These are phyloP conservation scores for Pelobates cultripes DNA, from an alignment of 2,797 vertebrate genomes.

Conservation along the genomic window DNA sequence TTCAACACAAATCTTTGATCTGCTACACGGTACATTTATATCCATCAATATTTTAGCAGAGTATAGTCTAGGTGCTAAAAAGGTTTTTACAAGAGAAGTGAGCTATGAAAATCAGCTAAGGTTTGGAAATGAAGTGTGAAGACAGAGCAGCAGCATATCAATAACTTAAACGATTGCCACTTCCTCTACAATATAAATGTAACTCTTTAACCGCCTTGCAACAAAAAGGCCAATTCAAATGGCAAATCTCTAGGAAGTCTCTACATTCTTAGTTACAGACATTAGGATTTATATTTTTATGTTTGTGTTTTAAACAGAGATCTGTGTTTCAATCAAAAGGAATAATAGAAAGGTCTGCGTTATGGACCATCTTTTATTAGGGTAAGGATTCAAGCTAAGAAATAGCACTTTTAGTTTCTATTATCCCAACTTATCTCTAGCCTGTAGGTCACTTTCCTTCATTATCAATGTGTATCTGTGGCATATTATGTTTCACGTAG, in stretches of 20 bases:
- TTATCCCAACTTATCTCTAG: too few relatives aligned
- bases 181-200: slow-evolving; percentile 28
- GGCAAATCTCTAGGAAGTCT: neutral
- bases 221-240: neutral
- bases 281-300: too few relatives aligned
- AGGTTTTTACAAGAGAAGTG: slow-evolving; percentile 49
- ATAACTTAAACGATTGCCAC: slow-evolving; percentile 42
- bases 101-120: slow-evolving; percentile 51
- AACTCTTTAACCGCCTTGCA: slow-evolving; percentile 22
- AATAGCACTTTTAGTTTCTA: too few relatives aligned
- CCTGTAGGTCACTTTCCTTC: too few relatives aligned
- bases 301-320: too few relatives aligned
- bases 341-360: too few relatives aligned
- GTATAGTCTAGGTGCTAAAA: slow-evolving; percentile 48
- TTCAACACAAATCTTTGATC: slow-evolving; percentile 34
- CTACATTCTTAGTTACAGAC: too few relatives aligned
- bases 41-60: slow-evolving; percentile 51
- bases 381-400: too few relatives aligned
- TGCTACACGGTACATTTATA: slow-evolving; percentile 38
- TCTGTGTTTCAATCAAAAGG: too few relatives aligned
- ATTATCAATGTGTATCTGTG: too few relatives aligned
- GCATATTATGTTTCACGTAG: too few relatives aligned
- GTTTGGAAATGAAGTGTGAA: slow-evolving; percentile 54
- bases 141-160: slow-evolving; percentile 50
- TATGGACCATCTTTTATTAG: too few relatives aligned